Conservation (phyloP, 2,113 vertebrate species). For the Holacanthus passer region DNA sequence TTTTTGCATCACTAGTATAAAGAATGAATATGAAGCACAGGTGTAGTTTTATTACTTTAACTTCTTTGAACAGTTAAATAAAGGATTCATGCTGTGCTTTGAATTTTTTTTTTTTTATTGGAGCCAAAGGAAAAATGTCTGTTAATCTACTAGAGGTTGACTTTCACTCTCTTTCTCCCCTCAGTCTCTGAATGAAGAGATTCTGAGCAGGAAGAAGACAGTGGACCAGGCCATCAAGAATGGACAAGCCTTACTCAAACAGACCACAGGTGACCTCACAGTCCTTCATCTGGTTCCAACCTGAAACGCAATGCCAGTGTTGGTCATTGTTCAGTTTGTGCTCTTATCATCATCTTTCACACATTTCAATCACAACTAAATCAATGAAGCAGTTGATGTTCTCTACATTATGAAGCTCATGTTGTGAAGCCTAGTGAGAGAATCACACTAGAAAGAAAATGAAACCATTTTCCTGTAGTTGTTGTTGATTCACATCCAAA, state of each 20-base stretch:
- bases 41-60: background rate
- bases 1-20: background rate
- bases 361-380: background rate
- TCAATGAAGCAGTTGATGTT: background rate
- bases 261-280: constrained; percentile 92
- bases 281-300: background rate
- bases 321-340: background rate
- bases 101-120: background rate
- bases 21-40: background rate
- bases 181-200: constrained; percentile 96
- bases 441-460: background rate
- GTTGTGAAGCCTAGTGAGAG: background rate
- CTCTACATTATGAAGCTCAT: background rate
- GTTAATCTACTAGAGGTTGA: background rate
- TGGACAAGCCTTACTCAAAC: constrained; percentile 96
- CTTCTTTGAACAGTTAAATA: background rate
- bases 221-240: constrained; percentile 99
- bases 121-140: background rate
- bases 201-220: constrained; percentile 95
- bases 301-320: background rate
- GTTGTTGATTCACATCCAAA: constrained; percentile 23
- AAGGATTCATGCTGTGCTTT: background rate
- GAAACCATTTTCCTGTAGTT: constrained; percentile 6
- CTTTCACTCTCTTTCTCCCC: background rate
- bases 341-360: background rate